Base-by-base conservation (phyloP, 2,888 invertebrate species). In the Ichneumon xanthorius region DNA sequence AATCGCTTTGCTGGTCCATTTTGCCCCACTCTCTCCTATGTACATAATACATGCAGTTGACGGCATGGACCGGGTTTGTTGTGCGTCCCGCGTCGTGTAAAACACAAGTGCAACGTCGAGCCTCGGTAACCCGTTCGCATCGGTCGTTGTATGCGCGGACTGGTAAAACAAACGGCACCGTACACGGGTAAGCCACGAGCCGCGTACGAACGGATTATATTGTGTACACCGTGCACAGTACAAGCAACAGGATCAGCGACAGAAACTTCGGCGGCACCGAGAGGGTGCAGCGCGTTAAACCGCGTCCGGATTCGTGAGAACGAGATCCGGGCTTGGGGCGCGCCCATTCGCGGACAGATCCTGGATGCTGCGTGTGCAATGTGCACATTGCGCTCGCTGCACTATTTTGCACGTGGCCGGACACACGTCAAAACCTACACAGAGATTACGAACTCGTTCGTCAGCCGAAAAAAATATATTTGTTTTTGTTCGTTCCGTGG, bases 291-390 rank as follows among this genome's bases (percentile, higher is more conserved):
- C 84, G 84, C n/a, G 77, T 84, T 76, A 72, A 65, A 76, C 33
- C 19, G 61, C 71, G 76, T 82, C 65, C 85, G 78, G 81, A 86
- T 84, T 84, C 84, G 87, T 87, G 87, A 87, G 87, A 87, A 86
- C 84, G 82, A 87, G 84, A 87, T 87, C 84, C 87, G 86, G 82
- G 80, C 61, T 67, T 30, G 58, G 76, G 79, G 71, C 85, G 85
- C 76, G 80, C 71, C 77, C 68, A 71, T 86, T 81, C 79, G 67
- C 58, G 67, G 40, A 0, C 58, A 72, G 82, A 85, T 85, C 85
- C 79, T 80, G 82, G 76, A 85, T 82, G 82, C 75, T 82, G 82
- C 70, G 33, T 50, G n/a, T 72, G 45, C 16, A 26, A 30, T 33
- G 55, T 73, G 33, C 19, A 4, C 14, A n/a, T n/a, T 16, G 22